A percentile compares a stretch with the other conserved stretches of the same genome.
phyloP scores from a whole-genome alignment of 2,113 vertebrate species.

The Hylia prasina region DNA sequence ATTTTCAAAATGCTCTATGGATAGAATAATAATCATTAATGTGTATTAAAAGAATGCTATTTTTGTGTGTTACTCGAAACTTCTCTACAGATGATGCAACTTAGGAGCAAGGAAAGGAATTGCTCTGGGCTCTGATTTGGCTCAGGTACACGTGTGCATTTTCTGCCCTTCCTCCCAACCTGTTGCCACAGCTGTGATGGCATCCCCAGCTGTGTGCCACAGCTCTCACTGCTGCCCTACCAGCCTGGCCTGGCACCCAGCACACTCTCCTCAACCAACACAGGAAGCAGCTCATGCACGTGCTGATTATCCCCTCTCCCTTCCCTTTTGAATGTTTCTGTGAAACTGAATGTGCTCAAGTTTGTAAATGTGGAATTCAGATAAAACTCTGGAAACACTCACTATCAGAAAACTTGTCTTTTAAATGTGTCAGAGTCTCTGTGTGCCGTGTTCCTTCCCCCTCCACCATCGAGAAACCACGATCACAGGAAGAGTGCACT shows the following conservation, averaged over 20 bases:
- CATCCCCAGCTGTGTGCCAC: neutral
- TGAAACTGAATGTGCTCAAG: neutral
- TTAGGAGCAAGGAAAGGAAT: neutral
- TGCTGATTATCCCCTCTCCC: neutral
- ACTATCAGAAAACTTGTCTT: neutral
- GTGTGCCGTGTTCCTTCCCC: neutral
- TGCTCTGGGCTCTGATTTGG: neutral
- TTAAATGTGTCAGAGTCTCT: neutral
- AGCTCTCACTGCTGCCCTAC: neutral
- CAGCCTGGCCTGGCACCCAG: neutral
- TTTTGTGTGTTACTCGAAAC: neutral
- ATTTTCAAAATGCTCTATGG: neutral
- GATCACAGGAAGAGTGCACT: neutral
- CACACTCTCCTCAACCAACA: neutral
- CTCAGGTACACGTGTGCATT: neutral
- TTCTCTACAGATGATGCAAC: neutral
- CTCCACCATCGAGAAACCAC: neutral
- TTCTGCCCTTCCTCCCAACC: neutral
- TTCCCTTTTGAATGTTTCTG: neutral
- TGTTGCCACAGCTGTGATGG: neutral
- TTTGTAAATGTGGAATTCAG: neutral
- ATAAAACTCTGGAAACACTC: neutral
- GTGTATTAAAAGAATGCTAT: neutral
- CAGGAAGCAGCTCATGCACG: neutral
- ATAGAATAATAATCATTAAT: neutral